Conservation (phyloP, 1,140 invertebrate genomes). For the Diachasmimorpha longicaudata region DNA sequence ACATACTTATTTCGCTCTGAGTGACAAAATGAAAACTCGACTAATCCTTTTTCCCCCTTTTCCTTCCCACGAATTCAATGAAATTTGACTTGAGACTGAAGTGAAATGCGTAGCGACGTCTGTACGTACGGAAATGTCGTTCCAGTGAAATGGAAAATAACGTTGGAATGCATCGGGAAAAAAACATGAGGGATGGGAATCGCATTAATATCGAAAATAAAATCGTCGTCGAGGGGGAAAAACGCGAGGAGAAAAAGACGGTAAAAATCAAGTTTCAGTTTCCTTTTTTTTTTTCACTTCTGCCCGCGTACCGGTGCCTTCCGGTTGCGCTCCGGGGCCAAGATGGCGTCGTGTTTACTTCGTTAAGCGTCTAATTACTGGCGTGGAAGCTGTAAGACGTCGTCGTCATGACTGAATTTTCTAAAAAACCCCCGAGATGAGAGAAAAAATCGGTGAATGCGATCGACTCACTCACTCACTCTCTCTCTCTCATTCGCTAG, state of each 20-base stretch:
- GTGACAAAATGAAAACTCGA: neutral
- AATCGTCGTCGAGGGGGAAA: constrained; percentile 27
- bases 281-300: constrained; percentile 11
- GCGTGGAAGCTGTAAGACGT: constrained; percentile 39
- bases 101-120: neutral
- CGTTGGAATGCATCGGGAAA: constrained; percentile 16
- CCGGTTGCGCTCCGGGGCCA: constrained; percentile 42
- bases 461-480: constrained; percentile 45
- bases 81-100: constrained; percentile 7
- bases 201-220: constrained; percentile 42
- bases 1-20: too few species aligned
- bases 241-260: constrained; percentile 6
- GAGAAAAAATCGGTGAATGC: constrained; percentile 41
- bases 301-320: constrained; percentile 21
- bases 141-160: constrained; percentile 5
- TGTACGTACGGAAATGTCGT: neutral
- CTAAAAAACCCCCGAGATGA: neutral
- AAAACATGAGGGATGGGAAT: constrained; percentile 31
- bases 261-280: constrained; percentile 18
- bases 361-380: constrained; percentile 64
- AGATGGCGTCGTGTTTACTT: constrained; percentile 63
- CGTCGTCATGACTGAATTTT: neutral
- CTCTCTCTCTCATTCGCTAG: neutral
- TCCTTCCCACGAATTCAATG: neutral
- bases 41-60: neutral